Evolutionary conservation across 2,113 vertebrate genomes (phyloP), one percentile per base, ranked within the genome.

Genomic region (Platysternon megacephalum): DNA sequence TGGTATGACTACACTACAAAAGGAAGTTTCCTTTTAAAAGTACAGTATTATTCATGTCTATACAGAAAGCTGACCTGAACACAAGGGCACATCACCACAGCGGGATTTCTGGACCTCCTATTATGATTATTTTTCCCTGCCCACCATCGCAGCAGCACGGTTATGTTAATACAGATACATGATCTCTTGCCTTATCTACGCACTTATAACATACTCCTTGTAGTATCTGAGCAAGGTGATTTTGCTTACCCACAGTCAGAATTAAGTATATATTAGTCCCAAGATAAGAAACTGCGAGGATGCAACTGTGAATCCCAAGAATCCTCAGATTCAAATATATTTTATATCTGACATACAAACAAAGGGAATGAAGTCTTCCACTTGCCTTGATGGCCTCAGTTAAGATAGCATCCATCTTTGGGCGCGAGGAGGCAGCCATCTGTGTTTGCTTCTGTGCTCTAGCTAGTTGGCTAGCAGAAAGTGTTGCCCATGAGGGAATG

Each of bases 401-500:
- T 84, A 99, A 97, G 95, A 99, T 99, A 14, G 99, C 99, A 94
- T 99, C 99, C 98, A 99, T 98, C 98, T 99, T 99, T 95, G 99
- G 98, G 72, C 99, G 99, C n/a, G 98, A 99, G 68, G 98, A 98
- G 78, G 99, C 98, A 91, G 99, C 98, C 97, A 98, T 98, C 24
- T 98, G 98, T 29, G 98, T 98, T 87, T 98, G 98, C 97, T 98
- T 99, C 97, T 99, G 98, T 12, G 99, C 98, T 5, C 98, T 98
- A 32, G 99, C 98, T 26, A 99, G 98, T 98, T 99, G 99, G 98
- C 98, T 99, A 91, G 98, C 98, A 32, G 99, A 98, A 88, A 99
- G 98, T 6, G 99, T 99, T 16, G 99, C 99, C 99, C 99, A 99
- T 0, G 99, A 98, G 51, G 99, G 99, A 96, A 99, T 99, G 49